Evolutionary conservation across 2,888 invertebrate genomes (phyloP).

Genomic region (Scaptomyza reducta): DNA sequence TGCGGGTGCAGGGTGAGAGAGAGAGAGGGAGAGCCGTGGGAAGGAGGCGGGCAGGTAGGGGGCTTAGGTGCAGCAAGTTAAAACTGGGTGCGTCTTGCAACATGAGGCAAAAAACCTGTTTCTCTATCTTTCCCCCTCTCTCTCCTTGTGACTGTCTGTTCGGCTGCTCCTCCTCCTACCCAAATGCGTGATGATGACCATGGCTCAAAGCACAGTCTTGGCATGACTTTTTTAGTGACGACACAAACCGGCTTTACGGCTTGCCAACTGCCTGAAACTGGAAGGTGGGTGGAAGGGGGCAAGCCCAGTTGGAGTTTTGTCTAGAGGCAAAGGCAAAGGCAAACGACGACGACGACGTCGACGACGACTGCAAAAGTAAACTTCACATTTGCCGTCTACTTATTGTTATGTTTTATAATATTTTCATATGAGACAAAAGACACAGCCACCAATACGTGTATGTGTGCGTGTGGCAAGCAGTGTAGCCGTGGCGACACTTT

Average conservation of each 20-base stretch:
- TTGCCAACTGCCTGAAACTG: conserved; percentile 24
- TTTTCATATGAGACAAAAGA: conserved; percentile 69
- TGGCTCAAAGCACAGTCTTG: conserved; percentile 45
- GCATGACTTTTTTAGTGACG: conserved; percentile 69
- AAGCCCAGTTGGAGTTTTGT: background rate
- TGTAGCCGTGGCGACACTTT: conserved; percentile 69
- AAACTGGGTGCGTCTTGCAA: conserved; percentile 74
- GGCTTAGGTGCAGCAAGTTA: conserved; percentile 32
- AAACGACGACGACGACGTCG: conserved; percentile 2
- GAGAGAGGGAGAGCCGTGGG: background rate
- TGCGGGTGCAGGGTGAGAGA: conserved; percentile 1
- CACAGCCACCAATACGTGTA: conserved; percentile 25
- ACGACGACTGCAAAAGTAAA: conserved; percentile 46
- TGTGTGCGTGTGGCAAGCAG: conserved; percentile 18
- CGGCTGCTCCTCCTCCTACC: background rate
- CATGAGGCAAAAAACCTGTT: conserved; percentile 26
- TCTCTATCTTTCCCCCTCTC: background rate
- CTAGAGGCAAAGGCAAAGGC: conserved; percentile 15
- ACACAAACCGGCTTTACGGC: conserved; percentile 73
- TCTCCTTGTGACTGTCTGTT: background rate
- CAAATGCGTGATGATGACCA: conserved; percentile 49
- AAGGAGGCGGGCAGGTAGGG: background rate
- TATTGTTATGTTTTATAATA: conserved; percentile 79
- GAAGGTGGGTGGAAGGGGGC: background rate
- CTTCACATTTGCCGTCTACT: conserved; percentile 74